Conservation (phyloP, 2,797 vertebrate genomes). For the Darevskia mixta region DNA sequence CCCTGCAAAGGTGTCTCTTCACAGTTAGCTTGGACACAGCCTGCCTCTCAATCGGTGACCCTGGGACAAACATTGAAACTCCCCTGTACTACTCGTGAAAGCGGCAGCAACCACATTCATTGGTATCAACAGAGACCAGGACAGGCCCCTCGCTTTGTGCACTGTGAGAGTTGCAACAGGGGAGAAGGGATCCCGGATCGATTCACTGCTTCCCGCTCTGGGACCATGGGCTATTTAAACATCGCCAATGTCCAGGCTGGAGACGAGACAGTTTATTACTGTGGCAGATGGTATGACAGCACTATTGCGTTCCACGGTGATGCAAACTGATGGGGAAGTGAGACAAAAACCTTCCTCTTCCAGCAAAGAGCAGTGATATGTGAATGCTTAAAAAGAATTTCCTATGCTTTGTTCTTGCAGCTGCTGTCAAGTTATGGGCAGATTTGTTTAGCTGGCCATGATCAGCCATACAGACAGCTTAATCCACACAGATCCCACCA, state of each 20-base stretch:
- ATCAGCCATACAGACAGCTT: too few species aligned
- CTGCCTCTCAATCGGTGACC: background rate
- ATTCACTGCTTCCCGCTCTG: background rate
- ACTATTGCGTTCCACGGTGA: background rate
- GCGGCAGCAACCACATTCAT: background rate
- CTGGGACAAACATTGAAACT: background rate
- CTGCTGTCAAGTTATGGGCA: too few species aligned
- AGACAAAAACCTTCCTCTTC: background rate
- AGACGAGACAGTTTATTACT: background rate
- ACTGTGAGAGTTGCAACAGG: background rate
- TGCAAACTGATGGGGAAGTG: background rate
- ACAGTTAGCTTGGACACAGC: background rate
- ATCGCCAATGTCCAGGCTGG: background rate
- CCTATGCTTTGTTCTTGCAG: too few species aligned
- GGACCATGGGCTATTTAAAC: slow-evolving; percentile 2
- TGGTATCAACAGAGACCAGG: background rate
- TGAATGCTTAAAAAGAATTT: background rate
- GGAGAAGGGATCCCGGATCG: background rate
- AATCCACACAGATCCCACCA: too few species aligned
- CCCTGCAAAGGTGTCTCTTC: background rate
- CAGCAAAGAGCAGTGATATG: background rate
- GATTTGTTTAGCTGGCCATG: too few species aligned
- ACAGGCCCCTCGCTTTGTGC: background rate
- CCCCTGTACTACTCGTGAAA: background rate
- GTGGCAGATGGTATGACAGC: background rate